phyloP scores from a whole-genome alignment of 1,140 invertebrate species.

The honey bee (Apis mellifera) region Amel_HAv3.1 CM009938.2:5639001-5639500 shows the following conservation, averaged over 20 bases:
- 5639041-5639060: background rate
- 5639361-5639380: background rate
- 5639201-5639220: background rate
- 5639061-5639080: too few species aligned
- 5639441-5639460: conserved; percentile 7
- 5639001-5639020: conserved; percentile 47
- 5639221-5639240: too few species aligned
- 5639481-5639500: conserved; percentile 17
- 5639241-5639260: too few species aligned
- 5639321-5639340: too few species aligned
- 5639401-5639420: background rate
- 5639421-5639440: conserved; percentile 6
- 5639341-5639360: background rate
- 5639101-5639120: background rate
- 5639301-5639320: background rate
- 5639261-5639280: too few species aligned
- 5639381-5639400: conserved; percentile 9
- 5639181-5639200: background rate
- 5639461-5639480: background rate
- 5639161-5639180: too few species aligned
- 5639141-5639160: too few species aligned
- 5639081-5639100: background rate
- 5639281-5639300: background rate
- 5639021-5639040: conserved; percentile 65
- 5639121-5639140: too few species aligned